Percentiles rank a stretch among this genome's conserved stretches.
phyloP scores from a whole-genome alignment of 2,888 invertebrate species.

The Cheilosia grossa region DNA sequence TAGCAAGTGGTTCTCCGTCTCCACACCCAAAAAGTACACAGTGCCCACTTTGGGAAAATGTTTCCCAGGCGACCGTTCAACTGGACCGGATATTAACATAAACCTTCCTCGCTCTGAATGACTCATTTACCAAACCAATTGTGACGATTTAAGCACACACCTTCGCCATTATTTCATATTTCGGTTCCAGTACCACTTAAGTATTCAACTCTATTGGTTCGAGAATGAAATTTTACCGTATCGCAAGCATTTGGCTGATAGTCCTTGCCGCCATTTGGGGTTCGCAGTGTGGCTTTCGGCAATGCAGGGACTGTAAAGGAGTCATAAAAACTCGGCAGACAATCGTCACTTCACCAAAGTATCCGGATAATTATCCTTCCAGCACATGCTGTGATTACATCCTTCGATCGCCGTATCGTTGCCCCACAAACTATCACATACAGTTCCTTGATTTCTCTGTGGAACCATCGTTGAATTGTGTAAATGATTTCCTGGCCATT shows the following conservation, averaged over 20 bases:
- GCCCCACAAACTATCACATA: constrained; percentile 84
- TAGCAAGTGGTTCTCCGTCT: background rate
- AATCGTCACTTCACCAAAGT: constrained; percentile 84
- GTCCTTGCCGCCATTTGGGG: constrained; percentile 18
- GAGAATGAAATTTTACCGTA: constrained; percentile 27
- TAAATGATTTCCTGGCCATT: constrained; percentile 84
- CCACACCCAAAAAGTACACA: background rate
- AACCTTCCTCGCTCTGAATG: constrained; percentile 7
- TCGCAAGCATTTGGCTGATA: constrained; percentile 21
- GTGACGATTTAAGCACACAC: constrained; percentile 12
- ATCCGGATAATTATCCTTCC: constrained; percentile 83
- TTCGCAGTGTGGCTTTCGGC: constrained; percentile 18
- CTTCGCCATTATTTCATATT: background rate
- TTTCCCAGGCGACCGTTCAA: constrained; percentile 16
- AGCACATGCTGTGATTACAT: constrained; percentile 84
- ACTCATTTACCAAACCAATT: constrained; percentile 10
- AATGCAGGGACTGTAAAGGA: constrained; percentile 80
- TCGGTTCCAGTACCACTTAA: constrained; percentile 36
- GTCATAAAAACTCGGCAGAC: constrained; percentile 84
- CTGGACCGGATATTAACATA: constrained; percentile 30
- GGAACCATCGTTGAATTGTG: constrained; percentile 84
- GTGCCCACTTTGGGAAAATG: constrained; percentile 9
- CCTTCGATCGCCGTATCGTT: constrained; percentile 84
- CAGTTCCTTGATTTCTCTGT: constrained; percentile 85
- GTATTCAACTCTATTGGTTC: constrained; percentile 21